Conservation (phyloP, 2,797 vertebrate species). For the Bryconaethiops microstoma region DNA sequence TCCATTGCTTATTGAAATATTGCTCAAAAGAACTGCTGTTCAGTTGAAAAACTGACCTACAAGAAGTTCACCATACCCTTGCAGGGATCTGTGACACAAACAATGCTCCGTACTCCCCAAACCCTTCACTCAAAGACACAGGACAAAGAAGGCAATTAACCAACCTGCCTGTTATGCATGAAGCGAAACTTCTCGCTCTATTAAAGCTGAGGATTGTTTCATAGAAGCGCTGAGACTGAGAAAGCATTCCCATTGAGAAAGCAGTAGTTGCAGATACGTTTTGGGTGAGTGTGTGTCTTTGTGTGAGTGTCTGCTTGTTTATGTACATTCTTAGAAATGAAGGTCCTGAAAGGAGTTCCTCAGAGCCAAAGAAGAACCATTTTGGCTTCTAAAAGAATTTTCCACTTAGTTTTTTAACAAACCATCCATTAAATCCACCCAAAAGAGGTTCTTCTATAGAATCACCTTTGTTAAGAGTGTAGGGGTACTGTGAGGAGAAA, state of each 20-base stretch:
- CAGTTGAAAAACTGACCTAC: background rate
- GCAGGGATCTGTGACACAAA: slow-evolving; percentile 19
- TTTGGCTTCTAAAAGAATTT: background rate
- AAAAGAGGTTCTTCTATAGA: no score
- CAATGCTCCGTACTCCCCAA: slow-evolving; percentile 44
- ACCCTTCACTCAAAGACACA: slow-evolving; percentile 67
- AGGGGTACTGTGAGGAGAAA: background rate
- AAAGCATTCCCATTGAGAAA: slow-evolving; percentile 73
- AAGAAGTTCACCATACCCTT: slow-evolving; percentile 10
- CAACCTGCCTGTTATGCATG: slow-evolving; percentile 72
- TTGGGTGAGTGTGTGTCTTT: slow-evolving; percentile 14
- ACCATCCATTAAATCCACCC: no score
- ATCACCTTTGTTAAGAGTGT: background rate
- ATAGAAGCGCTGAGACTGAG: slow-evolving; percentile 83
- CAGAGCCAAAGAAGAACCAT: background rate
- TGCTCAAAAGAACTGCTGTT: background rate
- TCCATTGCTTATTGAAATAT: background rate
- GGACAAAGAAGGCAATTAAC: slow-evolving; percentile 79
- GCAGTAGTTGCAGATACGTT: slow-evolving; percentile 73
- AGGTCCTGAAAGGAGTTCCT: background rate
- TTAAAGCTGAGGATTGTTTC: slow-evolving; percentile 91
- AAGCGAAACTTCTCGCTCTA: slow-evolving; percentile 90
- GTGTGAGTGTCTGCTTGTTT: background rate
- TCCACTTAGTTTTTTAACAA: no score
- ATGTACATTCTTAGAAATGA: background rate